Conservation (phyloP, 1,140 invertebrate species). For the Atta cephalotes region DNA sequence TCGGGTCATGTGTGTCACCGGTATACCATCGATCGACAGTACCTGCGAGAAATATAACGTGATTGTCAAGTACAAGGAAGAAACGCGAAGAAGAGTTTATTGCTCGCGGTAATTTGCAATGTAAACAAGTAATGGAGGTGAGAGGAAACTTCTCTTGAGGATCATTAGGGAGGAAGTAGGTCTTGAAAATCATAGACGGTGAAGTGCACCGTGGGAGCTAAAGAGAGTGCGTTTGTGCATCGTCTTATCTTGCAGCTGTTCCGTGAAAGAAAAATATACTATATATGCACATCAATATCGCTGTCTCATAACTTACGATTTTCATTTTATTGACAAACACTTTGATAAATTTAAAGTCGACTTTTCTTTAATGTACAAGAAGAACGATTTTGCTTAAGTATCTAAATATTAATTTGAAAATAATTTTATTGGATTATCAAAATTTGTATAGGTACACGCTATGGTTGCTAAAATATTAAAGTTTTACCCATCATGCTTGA, state of each 20-base stretch:
- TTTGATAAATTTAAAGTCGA: neutral
- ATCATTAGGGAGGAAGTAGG: constrained; percentile 65
- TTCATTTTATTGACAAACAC: constrained; percentile 9
- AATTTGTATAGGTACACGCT: no score
- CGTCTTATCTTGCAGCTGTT: neutral
- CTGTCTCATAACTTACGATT: neutral
- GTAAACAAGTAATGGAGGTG: constrained; percentile 28
- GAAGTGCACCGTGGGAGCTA: constrained; percentile 29
- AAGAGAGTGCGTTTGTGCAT: constrained; percentile 23
- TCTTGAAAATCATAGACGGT: constrained; percentile 65
- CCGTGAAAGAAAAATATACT: constrained; percentile 7
- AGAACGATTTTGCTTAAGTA: no score
- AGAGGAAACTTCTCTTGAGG: constrained; percentile 43
- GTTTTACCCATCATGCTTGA: no score
- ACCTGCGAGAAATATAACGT: constrained; percentile 85
- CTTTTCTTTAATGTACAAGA: neutral
- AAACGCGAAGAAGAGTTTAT: constrained; percentile 8
- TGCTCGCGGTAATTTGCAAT: constrained; percentile 38
- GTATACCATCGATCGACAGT: constrained; percentile 92
- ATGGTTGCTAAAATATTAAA: no score
- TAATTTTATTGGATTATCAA: no score
- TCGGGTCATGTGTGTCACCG: constrained; percentile 92
- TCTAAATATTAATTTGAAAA: no score
- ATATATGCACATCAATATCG: neutral
- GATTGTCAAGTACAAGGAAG: constrained; percentile 4